These are phyloP conservation scores for Rachycentron canadum DNA, from an alignment of 2,797 vertebrate genomes.

Conservation along the genomic window DNA sequence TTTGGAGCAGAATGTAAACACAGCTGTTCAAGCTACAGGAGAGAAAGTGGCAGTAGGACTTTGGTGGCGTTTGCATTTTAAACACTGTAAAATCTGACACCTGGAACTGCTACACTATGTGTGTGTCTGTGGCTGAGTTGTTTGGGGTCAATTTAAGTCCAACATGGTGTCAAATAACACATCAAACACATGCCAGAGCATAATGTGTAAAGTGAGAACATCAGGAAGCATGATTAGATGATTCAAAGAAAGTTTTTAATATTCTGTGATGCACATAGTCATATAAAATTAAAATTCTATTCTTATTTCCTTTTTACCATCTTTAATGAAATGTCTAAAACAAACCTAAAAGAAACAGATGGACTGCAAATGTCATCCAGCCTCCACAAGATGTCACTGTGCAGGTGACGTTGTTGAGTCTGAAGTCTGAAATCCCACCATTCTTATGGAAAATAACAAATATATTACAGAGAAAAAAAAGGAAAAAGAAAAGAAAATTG, in stretches of 20 bases:
- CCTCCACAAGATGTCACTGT: conserved; percentile 68
- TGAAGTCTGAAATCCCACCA: not conserved
- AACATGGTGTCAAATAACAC: not conserved
- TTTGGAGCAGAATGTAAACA: conserved; percentile 20
- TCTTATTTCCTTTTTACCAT: not conserved
- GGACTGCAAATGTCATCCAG: not conserved
- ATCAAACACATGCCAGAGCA: not conserved
- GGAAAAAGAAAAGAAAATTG: conserved; percentile 17
- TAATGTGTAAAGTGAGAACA: not conserved
- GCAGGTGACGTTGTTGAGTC: conserved; percentile 40
- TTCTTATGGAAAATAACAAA: conserved; percentile 16
- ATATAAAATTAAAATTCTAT: not conserved
- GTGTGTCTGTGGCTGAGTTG: not conserved
- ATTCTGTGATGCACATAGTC: not conserved
- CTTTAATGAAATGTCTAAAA: not conserved
- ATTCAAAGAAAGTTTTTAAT: not conserved
- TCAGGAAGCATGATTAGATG: not conserved
- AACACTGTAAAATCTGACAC: conserved; percentile 17
- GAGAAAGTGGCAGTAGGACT: not conserved
- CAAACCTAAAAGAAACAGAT: not conserved
- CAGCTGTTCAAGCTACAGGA: conserved; percentile 27
- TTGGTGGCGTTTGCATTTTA: conserved; percentile 4
- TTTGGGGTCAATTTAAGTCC: conserved; percentile 5
- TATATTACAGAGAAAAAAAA: conserved; percentile 22
- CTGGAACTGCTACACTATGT: not conserved